A percentile compares a stretch with the other conserved stretches of the same genome.
phyloP scores from a whole-genome alignment of 1,140 invertebrate genomes.

The Papilio helenus region DNA sequence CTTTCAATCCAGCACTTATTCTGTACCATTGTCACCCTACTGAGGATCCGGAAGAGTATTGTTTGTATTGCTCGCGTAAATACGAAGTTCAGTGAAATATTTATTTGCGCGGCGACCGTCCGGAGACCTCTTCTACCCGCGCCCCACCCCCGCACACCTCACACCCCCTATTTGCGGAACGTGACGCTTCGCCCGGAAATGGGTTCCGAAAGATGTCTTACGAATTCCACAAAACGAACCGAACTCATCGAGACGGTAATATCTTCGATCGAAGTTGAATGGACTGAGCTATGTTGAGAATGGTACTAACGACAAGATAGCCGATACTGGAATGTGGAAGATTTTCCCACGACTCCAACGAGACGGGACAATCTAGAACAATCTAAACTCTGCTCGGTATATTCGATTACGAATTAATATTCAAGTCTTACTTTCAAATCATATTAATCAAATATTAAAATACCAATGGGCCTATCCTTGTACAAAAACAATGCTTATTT shows the following conservation, averaged over 20 bases:
- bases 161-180: slow-evolving; percentile 55
- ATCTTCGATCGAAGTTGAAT: not conserved
- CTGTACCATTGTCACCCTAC: not conserved
- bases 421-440: not conserved
- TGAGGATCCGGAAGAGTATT: slow-evolving; percentile 33
- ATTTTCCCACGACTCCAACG: not conserved
- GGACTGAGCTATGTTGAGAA: not conserved
- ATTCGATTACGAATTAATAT: not conserved
- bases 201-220: slow-evolving; percentile 53
- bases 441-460: not conserved
- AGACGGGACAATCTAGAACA: not conserved
- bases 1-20: too few relatives aligned
- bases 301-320: not conserved
- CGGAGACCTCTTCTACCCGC: slow-evolving; percentile 32
- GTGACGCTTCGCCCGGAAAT: slow-evolving; percentile 53
- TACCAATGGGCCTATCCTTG: not conserved
- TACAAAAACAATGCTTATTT: not conserved
- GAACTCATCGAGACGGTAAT: slow-evolving; percentile 6
- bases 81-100: slow-evolving; percentile 58
- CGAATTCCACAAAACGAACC: slow-evolving; percentile 36
- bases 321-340: not conserved
- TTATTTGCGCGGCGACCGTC: slow-evolving; percentile 59
- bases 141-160: not conserved
- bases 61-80: slow-evolving; percentile 46
- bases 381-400: not conserved